Evolutionary conservation across 2,113 vertebrate species (phyloP).

Genomic region (Epinephelus moara): DNA sequence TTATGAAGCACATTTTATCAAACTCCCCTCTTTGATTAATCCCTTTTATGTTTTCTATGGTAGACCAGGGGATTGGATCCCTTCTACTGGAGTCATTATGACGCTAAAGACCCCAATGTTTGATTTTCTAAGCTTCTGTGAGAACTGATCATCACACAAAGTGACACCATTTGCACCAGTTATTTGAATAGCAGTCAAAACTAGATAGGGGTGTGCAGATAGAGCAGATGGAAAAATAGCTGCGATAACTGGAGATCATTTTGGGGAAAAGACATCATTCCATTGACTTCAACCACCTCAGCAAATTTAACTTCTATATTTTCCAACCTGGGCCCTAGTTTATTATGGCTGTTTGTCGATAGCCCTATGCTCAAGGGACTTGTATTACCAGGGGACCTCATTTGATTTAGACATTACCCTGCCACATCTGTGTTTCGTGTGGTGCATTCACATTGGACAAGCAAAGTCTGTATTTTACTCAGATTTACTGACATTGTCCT

Average conservation of each 20-base stretch:
- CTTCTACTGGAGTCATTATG: constrained; percentile 16
- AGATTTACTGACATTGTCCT: too few species aligned
- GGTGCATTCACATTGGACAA: too few species aligned
- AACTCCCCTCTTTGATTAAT: constrained; percentile 36
- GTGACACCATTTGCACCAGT: neutral
- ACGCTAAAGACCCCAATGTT: neutral
- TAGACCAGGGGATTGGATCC: constrained; percentile 6
- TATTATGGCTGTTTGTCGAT: too few species aligned
- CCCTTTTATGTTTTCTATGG: neutral
- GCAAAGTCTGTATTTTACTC: too few species aligned
- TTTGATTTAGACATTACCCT: too few species aligned
- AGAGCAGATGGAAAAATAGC: neutral
- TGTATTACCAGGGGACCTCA: too few species aligned
- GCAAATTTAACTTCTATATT: too few species aligned
- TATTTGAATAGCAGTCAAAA: neutral
- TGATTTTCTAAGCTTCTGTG: constrained; percentile 21
- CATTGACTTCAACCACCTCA: neutral
- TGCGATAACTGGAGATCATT: neutral
- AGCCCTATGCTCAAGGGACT: too few species aligned
- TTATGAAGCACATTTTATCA: constrained; percentile 38
- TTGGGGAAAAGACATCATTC: neutral
- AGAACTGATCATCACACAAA: neutral
- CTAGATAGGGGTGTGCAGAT: neutral
- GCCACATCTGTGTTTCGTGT: too few species aligned
- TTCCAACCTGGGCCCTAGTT: too few species aligned